Conservation (phyloP, 1,140 invertebrate genomes). For the Trichomalopsis sarcophagae region DNA sequence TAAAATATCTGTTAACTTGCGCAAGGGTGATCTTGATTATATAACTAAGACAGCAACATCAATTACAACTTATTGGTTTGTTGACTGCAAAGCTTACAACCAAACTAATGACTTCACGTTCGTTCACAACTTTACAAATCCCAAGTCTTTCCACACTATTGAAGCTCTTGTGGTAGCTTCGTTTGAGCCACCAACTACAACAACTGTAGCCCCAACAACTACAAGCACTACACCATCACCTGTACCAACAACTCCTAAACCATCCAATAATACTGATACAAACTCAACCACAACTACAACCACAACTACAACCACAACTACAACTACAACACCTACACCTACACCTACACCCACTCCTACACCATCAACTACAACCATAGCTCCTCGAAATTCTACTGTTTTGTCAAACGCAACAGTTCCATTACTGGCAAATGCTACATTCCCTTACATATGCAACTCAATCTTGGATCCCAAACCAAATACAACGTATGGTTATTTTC, state of each 20-base stretch:
- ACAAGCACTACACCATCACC: constrained; percentile 68
- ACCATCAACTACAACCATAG: constrained; percentile 57
- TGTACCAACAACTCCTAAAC: constrained; percentile 57
- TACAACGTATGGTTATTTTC: constrained; percentile 85
- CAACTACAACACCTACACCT: constrained; percentile 56
- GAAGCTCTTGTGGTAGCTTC: constrained; percentile 83
- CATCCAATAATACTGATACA: constrained; percentile 57
- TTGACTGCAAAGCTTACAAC: constrained; percentile 84
- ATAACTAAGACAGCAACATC: constrained; percentile 78
- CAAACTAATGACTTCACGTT: constrained; percentile 78
- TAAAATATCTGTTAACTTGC: constrained; percentile 77
- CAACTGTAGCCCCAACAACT: constrained; percentile 75
- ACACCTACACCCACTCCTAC: constrained; percentile 51
- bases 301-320: constrained; percentile 57
- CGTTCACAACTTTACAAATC: constrained; percentile 78
- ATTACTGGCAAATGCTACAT: constrained; percentile 61
- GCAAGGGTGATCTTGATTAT: constrained; percentile 78
- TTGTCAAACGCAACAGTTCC: constrained; percentile 52
- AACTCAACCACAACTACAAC: constrained; percentile 55
- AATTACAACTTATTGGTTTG: constrained; percentile 84
- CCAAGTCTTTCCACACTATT: constrained; percentile 78
- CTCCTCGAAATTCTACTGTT: constrained; percentile 49
- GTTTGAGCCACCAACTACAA: constrained; percentile 78
- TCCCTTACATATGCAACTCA: constrained; percentile 63
- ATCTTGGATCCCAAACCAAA: constrained; percentile 78